These are phyloP conservation scores for Gnathonemus echidnorhynchus DNA, from an alignment of 2,113 vertebrate species.

Conservation along the genomic window DNA sequence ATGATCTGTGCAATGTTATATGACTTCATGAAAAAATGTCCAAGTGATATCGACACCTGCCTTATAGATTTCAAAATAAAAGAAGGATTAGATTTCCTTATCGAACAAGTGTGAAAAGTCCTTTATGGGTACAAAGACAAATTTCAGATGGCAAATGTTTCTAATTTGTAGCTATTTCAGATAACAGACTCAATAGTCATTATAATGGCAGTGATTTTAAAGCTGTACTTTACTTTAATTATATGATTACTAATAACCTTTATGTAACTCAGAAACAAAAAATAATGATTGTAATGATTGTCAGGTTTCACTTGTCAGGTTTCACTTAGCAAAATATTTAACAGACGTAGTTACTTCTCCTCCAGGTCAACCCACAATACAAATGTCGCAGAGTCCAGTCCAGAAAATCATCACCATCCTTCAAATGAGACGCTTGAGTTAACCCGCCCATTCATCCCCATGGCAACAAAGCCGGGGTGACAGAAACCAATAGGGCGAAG, in stretches of 20 bases:
- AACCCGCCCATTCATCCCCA: constrained; percentile 23
- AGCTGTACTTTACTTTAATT: not conserved
- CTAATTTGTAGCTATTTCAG: not conserved
- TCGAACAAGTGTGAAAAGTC: not conserved
- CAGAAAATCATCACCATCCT: not conserved
- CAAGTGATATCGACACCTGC: not conserved
- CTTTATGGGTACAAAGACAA: not conserved
- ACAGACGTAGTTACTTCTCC: not conserved
- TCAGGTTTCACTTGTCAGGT: not conserved
- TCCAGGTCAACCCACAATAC: not conserved
- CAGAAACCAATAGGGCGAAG: not conserved
- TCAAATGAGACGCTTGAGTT: not conserved
- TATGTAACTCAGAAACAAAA: not conserved
- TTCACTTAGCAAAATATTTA: not conserved
- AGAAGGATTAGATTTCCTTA: not conserved
- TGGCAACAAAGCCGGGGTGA: constrained; percentile 20
- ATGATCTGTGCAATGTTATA: not conserved
- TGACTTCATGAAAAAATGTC: not conserved
- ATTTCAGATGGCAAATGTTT: not conserved
- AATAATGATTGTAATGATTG: not conserved
- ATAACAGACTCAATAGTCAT: not conserved
- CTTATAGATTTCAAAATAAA: not conserved
- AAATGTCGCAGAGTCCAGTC: not conserved
- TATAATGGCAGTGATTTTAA: not conserved
- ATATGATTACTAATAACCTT: not conserved